Conservation (phyloP, 2,888 invertebrate genomes). For the Hermaeophaga mercurialis region DNA sequence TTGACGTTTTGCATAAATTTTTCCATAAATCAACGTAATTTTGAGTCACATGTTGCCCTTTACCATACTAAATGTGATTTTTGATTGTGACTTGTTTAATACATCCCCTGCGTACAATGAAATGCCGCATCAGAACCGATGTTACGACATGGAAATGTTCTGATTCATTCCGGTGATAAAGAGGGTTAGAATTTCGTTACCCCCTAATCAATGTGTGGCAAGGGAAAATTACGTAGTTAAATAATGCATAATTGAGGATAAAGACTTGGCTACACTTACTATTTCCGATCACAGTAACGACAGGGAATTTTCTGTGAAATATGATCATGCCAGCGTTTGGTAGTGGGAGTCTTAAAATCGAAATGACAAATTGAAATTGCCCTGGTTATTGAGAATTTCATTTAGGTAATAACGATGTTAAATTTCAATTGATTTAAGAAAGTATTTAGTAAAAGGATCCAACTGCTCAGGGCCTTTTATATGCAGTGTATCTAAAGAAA, state of each 20-base stretch:
- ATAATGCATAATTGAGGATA: conserved; percentile 36
- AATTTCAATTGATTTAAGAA: no score
- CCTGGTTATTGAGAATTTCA: no score
- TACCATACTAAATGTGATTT: conserved; percentile 20
- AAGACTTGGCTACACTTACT: conserved; percentile 21
- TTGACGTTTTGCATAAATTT: no score
- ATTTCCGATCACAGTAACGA: not conserved
- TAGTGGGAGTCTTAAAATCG: no score
- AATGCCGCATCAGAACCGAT: conserved; percentile 33
- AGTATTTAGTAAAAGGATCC: no score
- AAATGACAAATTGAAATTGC: no score
- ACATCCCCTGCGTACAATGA: conserved; percentile 34
- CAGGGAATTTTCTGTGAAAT: not conserved
- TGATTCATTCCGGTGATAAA: conserved; percentile 50
- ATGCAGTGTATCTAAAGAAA: no score
- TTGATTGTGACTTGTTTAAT: conserved; percentile 30
- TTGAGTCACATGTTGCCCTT: conserved; percentile 6
- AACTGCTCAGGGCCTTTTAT: no score
- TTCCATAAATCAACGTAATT: no score
- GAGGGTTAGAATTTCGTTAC: conserved; percentile 29
- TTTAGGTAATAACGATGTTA: no score
- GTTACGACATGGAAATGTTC: conserved; percentile 44
- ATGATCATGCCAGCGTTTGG: no score
- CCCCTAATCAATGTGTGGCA: conserved; percentile 39
- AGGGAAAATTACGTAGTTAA: conserved; percentile 42